A percentile compares a stretch with the other conserved stretches of the same genome.
Evolutionary conservation across 2,113 vertebrate species (phyloP).

Genomic region (Sardina pilchardus): DNA sequence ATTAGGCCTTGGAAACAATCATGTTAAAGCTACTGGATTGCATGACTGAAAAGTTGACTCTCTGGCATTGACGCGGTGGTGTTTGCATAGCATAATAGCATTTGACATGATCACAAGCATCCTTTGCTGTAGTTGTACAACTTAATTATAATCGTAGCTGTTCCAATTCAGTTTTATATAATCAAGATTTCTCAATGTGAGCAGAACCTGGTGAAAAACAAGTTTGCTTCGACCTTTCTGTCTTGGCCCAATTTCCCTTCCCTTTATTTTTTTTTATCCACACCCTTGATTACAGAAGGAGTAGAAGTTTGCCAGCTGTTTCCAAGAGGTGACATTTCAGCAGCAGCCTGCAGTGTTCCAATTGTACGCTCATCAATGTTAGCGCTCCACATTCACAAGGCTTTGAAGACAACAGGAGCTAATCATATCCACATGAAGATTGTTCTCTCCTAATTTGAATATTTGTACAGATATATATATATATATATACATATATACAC

Average conservation of each 20-base stretch:
- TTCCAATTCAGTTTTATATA: too few relatives aligned
- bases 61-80: too few relatives aligned
- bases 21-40: too few relatives aligned
- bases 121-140: too few relatives aligned
- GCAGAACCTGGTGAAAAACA: background rate
- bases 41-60: too few relatives aligned
- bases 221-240: background rate
- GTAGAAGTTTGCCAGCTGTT: slow-evolving; percentile 47
- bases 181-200: background rate
- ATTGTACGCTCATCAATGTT: slow-evolving; percentile 68
- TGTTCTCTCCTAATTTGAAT: slow-evolving; percentile 42
- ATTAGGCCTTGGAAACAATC: too few relatives aligned
- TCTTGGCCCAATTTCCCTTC: background rate
- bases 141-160: too few relatives aligned
- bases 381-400: slow-evolving; percentile 54
- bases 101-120: too few relatives aligned
- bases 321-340: slow-evolving; percentile 68
- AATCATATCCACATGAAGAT: slow-evolving; percentile 58
- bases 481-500: too few relatives aligned
- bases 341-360: slow-evolving; percentile 61
- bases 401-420: slow-evolving; percentile 47
- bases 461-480: too few relatives aligned
- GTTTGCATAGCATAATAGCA: too few relatives aligned
- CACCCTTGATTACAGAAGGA: slow-evolving; percentile 33
- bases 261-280: slow-evolving; percentile 10